Percentiles rank a stretch among this genome's conserved stretches.
Conservation (phyloP, 1,140 invertebrate species). For the Sipha flava region DNA sequence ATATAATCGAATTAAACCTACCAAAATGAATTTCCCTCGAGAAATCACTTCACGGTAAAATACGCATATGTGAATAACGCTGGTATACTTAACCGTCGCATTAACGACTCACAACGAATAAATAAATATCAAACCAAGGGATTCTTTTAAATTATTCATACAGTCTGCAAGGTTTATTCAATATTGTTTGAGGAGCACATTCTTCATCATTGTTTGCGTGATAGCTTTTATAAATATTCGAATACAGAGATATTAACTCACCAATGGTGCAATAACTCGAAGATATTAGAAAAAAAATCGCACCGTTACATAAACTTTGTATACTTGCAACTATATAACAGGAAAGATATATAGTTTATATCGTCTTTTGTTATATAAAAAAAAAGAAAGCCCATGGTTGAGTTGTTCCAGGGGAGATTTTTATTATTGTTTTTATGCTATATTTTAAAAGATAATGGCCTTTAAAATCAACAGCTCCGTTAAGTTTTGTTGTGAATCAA, state of each 20-base stretch:
- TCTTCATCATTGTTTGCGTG: background rate
- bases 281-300: background rate
- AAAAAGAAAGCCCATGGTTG: background rate
- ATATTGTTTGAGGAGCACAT: background rate
- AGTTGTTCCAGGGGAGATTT: slow-evolving; percentile 15
- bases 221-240: background rate
- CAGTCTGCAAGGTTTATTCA: slow-evolving; percentile 13
- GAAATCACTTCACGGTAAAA: background rate
- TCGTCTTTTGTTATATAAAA: background rate
- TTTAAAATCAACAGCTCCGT: slow-evolving; percentile 4
- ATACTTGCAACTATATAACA: background rate
- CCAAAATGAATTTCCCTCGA: slow-evolving; percentile 18
- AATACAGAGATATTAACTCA: background rate
- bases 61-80: background rate
- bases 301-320: slow-evolving; percentile 11
- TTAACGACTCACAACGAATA: background rate
- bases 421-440: background rate
- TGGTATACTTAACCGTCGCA: background rate
- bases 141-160: slow-evolving; percentile 10
- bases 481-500: background rate
- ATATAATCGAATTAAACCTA: slow-evolving; percentile 17
- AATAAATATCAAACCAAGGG: background rate
- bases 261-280: background rate
- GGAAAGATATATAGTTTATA: background rate
- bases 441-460: slow-evolving; percentile 17